Base-by-base conservation (phyloP, 2,797 vertebrate species). In the Buceros bicornis region DNA sequence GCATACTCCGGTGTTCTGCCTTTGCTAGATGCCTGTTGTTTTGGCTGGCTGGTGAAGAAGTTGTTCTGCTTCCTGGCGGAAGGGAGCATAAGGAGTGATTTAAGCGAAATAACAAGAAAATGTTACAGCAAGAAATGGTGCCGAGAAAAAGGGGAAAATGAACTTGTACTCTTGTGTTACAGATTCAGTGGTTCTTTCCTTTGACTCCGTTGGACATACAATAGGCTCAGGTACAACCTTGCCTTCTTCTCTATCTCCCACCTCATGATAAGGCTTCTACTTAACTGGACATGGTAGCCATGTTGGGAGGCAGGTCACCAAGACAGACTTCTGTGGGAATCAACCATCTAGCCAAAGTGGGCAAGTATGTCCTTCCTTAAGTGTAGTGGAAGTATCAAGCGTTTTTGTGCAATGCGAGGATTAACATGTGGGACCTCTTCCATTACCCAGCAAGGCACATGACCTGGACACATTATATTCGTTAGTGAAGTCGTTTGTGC, bases 81-180 rank as follows among this genome's bases (percentile, higher is more conserved):
- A 83, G 47, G 54, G 45, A 72, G 29, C 50, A n/a, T 43, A 51
- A 86, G 66, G 72, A 61, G 24, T 84, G 81, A 56, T 26, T 91
- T 37, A 57, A 89, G 33, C 25, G 83, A 81, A 94, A 69, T 22
- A 81, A 66, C 22, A 57, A 90, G 64, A 85, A 71, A 86, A 57
- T 50, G 25, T 81, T 93, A 61, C 56, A 66, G 82, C 65, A 89
- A 91, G 79, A 95, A 92, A 82, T 53, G 54, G 21, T 92, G 53
- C 48, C 70, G 81, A 88, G 87, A 90, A 93, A 95, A 96, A 74
- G 62, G 96, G 94, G 96, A 94, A 98, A 98, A 97, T 98, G 98
- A 98, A 98, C 96, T 98, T 98, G 95, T 98, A 98, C 98, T 98
- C 98, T 98, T 98, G 97, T 98, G 97, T 98, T 98, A 94, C 98